A percentile compares a stretch with the other conserved stretches of the same genome.
Conservation (phyloP, 2,888 invertebrate genomes). For the Chirona hameri region DNA sequence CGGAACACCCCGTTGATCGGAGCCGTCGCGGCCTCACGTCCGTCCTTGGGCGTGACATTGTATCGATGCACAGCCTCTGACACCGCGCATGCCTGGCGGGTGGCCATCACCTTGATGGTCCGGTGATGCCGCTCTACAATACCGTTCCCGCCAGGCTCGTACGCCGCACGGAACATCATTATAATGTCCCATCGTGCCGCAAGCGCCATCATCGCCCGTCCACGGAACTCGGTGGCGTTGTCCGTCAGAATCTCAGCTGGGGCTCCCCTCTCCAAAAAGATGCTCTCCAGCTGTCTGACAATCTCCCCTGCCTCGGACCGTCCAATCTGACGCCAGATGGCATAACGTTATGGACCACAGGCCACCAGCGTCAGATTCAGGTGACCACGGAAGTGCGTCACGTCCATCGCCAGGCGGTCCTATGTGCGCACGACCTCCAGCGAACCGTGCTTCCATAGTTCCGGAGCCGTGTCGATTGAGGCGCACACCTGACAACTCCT, state of each 20-base stretch:
- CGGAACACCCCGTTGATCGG: background rate
- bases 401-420: background rate
- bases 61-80: too few relatives aligned
- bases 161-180: too few relatives aligned
- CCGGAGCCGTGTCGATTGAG: background rate
- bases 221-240: background rate
- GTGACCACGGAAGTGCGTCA: background rate
- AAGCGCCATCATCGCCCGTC: background rate
- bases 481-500: background rate
- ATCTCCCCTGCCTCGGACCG: background rate
- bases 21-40: background rate
- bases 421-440: background rate
- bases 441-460: background rate
- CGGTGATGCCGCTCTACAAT: background rate
- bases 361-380: background rate
- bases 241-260: background rate
- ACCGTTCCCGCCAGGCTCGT: too few relatives aligned
- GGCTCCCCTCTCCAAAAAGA: background rate
- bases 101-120: too few relatives aligned
- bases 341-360: background rate
- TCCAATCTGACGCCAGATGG: background rate
- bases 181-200: background rate
- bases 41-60: background rate
- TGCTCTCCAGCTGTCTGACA: background rate
- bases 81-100: too few relatives aligned